Percentiles rank a stretch among this genome's conserved stretches.
Evolutionary conservation across 2,888 invertebrate species (phyloP).

Genomic region (Drosophila borealis): DNA sequence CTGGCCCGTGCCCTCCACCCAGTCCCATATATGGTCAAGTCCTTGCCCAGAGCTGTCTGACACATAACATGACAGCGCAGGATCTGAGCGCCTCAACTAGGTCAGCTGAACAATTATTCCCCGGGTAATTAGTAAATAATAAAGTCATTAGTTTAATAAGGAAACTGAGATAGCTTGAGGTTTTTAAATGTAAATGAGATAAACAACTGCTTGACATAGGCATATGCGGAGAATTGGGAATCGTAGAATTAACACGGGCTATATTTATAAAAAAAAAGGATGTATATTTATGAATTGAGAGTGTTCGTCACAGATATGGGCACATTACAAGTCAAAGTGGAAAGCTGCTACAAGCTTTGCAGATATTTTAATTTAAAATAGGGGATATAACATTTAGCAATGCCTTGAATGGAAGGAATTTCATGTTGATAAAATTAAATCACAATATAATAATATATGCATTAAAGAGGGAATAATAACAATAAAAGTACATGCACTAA

Average conservation of each 20-base stretch:
- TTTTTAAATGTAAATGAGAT: conserved; percentile 4
- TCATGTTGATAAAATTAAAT: too few relatives aligned
- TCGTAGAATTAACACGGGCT: background rate
- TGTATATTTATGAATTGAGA: background rate
- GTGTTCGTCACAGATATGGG: too few relatives aligned
- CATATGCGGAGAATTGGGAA: conserved; percentile 1
- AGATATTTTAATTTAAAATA: too few relatives aligned
- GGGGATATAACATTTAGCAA: too few relatives aligned
- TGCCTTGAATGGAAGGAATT: too few relatives aligned
- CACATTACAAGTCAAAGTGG: too few relatives aligned
- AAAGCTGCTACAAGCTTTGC: too few relatives aligned
- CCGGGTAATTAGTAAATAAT: conserved; percentile 57
- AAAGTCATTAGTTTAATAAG: conserved; percentile 47
- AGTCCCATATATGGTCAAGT: conserved; percentile 19
- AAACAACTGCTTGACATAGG: background rate
- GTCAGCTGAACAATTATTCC: conserved; percentile 59
- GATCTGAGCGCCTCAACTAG: conserved; percentile 49
- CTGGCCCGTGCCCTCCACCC: conserved; percentile 13
- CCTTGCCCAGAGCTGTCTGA: conserved; percentile 43
- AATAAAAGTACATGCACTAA: too few relatives aligned
- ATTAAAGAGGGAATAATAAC: too few relatives aligned
- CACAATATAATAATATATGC: too few relatives aligned
- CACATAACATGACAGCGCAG: conserved; percentile 61
- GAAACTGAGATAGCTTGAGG: conserved; percentile 13
- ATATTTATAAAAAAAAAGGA: background rate